These are phyloP conservation scores for Reticulitermes lucifugus DNA, from an alignment of 2,888 invertebrate species.

Conservation along the genomic window DNA sequence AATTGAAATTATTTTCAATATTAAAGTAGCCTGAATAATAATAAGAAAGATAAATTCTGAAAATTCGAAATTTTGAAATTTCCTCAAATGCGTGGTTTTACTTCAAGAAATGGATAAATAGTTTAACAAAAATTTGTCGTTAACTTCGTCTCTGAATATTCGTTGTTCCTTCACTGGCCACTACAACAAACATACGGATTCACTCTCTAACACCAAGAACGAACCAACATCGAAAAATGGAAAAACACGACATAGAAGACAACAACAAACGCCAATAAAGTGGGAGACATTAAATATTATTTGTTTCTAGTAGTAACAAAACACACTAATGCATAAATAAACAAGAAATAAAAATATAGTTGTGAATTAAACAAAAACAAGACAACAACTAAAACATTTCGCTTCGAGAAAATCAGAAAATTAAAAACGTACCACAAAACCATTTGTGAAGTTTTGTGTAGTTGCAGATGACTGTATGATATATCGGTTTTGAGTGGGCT, in stretches of 20 bases:
- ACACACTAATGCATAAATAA: not conserved
- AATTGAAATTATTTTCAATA: too few relatives aligned
- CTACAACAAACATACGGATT: conserved; percentile 33
- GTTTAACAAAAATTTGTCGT: not conserved
- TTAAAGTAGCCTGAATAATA: too few relatives aligned
- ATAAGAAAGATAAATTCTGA: too few relatives aligned
- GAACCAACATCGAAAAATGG: conserved; percentile 34
- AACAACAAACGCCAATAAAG: conserved; percentile 33
- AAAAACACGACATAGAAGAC: conserved; percentile 38
- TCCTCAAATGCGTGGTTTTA: too few relatives aligned
- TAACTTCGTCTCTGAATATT: conserved; percentile 42
- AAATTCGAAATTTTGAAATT: too few relatives aligned
- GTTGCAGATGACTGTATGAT: conserved; percentile 33
- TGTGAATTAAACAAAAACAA: conserved; percentile 33
- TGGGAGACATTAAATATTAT: conserved; percentile 26
- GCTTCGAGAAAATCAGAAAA: conserved; percentile 27
- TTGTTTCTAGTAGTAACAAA: conserved; percentile 10
- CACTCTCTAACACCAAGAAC: conserved; percentile 39
- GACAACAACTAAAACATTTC: conserved; percentile 36
- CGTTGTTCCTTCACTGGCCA: conserved; percentile 16
- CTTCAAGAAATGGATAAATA: too few relatives aligned
- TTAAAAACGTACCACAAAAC: conserved; percentile 52
- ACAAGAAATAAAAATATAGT: not conserved
- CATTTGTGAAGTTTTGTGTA: conserved; percentile 52
- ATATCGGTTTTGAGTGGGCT: not conserved